These are phyloP conservation scores for Uloborus diversus DNA, from an alignment of 1,140 invertebrate species.

Conservation along the genomic window DNA sequence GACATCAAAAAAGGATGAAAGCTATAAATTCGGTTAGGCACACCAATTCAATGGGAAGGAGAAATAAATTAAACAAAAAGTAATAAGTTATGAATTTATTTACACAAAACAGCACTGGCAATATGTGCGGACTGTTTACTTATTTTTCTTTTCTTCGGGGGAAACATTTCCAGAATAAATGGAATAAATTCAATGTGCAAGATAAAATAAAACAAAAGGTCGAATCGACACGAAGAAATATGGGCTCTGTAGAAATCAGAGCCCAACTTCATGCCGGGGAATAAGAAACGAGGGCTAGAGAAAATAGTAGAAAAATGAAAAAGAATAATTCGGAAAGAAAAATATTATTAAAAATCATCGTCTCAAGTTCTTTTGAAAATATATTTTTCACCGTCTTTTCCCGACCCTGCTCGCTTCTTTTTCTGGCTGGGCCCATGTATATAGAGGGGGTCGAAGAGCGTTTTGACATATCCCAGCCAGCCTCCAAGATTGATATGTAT, in stretches of 20 bases:
- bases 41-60: neutral
- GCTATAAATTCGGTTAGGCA: conserved; percentile 38
- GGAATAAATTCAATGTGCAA: neutral
- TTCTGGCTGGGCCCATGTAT: conserved; percentile 12
- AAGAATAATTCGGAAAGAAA: conserved; percentile 29
- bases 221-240: conserved; percentile 1
- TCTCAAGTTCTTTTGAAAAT: conserved; percentile 53
- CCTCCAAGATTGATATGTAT: conserved; percentile 47
- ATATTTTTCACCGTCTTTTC: conserved; percentile 36
- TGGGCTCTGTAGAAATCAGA: conserved; percentile 36
- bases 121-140: neutral
- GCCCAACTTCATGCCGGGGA: neutral
- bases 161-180: neutral
- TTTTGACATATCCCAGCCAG: conserved; percentile 45
- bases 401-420: neutral
- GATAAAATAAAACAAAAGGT: too few relatives aligned
- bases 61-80: neutral
- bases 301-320: conserved; percentile 11
- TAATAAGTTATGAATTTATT: neutral
- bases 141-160: neutral
- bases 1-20: too few relatives aligned
- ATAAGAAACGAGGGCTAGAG: conserved; percentile 8
- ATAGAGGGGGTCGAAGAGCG: neutral
- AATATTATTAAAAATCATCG: conserved; percentile 50
- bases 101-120: neutral